Evolutionary conservation across 1,140 invertebrate species (phyloP).

Genomic region (Pectinophora gossypiella): DNA sequence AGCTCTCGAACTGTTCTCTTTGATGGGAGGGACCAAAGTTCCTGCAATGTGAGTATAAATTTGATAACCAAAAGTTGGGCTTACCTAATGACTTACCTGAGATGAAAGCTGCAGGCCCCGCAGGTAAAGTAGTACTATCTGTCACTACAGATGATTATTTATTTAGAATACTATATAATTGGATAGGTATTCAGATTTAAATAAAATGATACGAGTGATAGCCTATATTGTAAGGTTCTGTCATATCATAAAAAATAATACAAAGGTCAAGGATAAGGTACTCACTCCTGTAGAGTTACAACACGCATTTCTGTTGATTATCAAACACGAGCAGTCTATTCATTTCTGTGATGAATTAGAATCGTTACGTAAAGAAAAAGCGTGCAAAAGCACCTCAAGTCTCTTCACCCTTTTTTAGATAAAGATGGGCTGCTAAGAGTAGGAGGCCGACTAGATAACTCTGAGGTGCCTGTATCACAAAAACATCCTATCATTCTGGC

Average conservation of each 20-base stretch:
- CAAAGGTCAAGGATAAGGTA: neutral
- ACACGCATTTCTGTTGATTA: neutral
- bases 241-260: neutral
- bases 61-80: no score
- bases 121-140: no score
- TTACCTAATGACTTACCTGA: no score
- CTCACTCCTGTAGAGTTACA: neutral
- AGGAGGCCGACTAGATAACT: constrained; percentile 26
- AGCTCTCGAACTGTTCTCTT: neutral
- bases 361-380: neutral
- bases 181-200: constrained; percentile 1
- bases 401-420: constrained; percentile 24
- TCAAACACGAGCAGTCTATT: constrained; percentile 2
- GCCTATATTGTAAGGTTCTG: constrained; percentile 2
- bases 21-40: constrained; percentile 1
- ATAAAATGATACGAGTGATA: neutral
- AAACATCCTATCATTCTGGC: constrained; percentile 34
- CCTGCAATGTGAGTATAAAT: no score
- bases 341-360: constrained; percentile 1
- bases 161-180: neutral
- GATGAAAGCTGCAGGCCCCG: no score
- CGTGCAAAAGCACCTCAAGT: constrained; percentile 6
- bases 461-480: constrained; percentile 16
- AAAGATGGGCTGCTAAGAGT: constrained; percentile 23
- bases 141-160: no score